Evolutionary conservation across 2,888 invertebrate genomes (phyloP), one percentile per base, ranked within the genome.

Genomic region (Nemapogon koenigi): DNA sequence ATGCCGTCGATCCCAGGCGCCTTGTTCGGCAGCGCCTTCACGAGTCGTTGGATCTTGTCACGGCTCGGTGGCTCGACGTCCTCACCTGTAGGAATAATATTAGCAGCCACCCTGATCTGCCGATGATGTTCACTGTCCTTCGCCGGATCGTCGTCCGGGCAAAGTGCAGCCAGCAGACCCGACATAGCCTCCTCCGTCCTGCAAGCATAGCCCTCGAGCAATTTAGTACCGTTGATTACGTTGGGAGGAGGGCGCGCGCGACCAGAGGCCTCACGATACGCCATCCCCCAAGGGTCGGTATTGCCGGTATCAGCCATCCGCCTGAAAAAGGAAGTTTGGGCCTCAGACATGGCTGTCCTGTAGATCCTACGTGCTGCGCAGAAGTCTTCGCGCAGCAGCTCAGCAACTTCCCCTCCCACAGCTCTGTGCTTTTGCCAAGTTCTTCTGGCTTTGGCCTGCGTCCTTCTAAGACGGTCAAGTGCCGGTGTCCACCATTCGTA

Each of bases 191-290:
- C 41, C 0, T 27, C 43, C 1, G 42, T 38, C 3, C 37, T 37
- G 3, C 11, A 35, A 1, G 49, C 15, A 11, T 3, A 35, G 0
- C 44, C 43, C 1, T 43, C 43, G 11, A 17, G 4, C 13, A 39
- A 35, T 25, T 32, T 19, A 10, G 35, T 16, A 13, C 49, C 51
- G 1, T 45, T 38, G 0, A 49, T 13, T 0, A 52, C 38, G 4
- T 48, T 50, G 0, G 33, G 13, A 0, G 49, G 50, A 0, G 49
- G 46, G 1, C 51, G 42, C 0, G 32, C 4, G 1, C 47, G 33
- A 1, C 50, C 51, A 4, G 42, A 41, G 0, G 51, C 49, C 0
- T 28, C 43, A 0, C 49, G 33, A 4, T 53, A 55, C 0, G 52
- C 53, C 1, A 48, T 0, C 14, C 39, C 46, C 45, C 46, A 48